A percentile compares a stretch with the other conserved stretches of the same genome.
phyloP scores from a whole-genome alignment of 2,797 vertebrate species.

The Lepidocolaptes lacrymiger region DNA sequence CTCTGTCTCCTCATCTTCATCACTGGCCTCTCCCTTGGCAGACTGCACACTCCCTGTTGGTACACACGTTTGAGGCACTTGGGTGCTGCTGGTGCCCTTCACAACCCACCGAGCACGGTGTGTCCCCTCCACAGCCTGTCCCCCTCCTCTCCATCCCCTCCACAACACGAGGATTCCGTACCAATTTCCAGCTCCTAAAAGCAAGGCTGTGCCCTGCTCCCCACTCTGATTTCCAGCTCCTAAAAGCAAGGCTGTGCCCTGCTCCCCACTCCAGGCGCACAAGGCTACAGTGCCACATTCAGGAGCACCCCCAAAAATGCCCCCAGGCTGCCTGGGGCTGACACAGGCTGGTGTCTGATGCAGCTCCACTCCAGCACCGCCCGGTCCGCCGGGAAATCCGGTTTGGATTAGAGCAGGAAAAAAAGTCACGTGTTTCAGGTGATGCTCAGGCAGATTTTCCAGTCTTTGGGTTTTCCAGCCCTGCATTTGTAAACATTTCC shows the following conservation, averaged over 20 bases:
- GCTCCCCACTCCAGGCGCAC: accelerated
- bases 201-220: background rate
- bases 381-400: accelerated
- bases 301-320: background rate
- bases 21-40: conserved; percentile 93
- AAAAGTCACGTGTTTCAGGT: background rate
- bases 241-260: background rate
- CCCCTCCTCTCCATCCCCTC: background rate
- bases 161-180: accelerated
- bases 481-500: background rate
- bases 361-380: background rate
- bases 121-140: background rate
- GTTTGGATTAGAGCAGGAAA: background rate
- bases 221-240: accelerated
- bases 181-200: background rate
- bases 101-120: accelerated
- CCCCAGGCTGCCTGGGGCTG: background rate
- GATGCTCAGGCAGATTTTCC: background rate
- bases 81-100: background rate
- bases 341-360: accelerated
- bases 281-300: accelerated
- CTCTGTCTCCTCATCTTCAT: conserved; percentile 99
- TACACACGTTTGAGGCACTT: background rate
- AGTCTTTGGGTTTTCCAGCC: background rate
- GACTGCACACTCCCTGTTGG: conserved; percentile 79